Base-by-base conservation (phyloP, 23 tunicate genomes). In the Pegea sp. region DNA sequence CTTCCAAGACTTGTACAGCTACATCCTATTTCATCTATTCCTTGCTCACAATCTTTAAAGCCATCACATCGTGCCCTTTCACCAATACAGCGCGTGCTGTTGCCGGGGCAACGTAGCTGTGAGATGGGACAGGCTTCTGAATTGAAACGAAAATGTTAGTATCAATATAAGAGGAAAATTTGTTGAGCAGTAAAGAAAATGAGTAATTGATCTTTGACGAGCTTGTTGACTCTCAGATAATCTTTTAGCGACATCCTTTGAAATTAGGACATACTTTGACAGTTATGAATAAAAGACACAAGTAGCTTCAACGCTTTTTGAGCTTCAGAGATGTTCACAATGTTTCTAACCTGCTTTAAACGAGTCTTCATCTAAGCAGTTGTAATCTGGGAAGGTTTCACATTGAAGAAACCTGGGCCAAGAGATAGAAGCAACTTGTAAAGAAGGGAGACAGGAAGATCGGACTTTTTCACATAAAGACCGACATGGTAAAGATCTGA, bases 371-470 rank as follows among this genome's bases (percentile, higher is more conserved):
- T 54, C 70, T 3, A 65, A 25, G 52, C 70, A 65, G 18, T 11
- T 28, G 16, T 54, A 60, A 1, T 43, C 56, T 16, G 92, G 92
- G 33, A 78, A 59, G 18, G 51, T 8, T 28, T 53, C 52, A 34
- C 92, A 78, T 28, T 58, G 43, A 11, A 78, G 48, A 56, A 64
- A 78, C 4, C 54, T 16, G 44, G 92, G 92, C 92, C 92, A 78
- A 34, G 59, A 19, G 28, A 78, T 30, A 2, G 77, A 23, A n/a
- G 46, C 58, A 20, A 68, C 42, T 11, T n/a, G 56, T 29, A 78
- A 32, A 7, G 32, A 58, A 7, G 60, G 13, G 2, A 29, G 19
- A 33, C 92, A 78, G 6, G 72, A 64, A 1, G 30, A 13, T 31
- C 49, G 30, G 11, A 78, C 64, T 44, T 69, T 65, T 50, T 56